Evolutionary conservation across 2,113 vertebrate genomes (phyloP).

Genomic region (Pteronura brasiliensis): DNA sequence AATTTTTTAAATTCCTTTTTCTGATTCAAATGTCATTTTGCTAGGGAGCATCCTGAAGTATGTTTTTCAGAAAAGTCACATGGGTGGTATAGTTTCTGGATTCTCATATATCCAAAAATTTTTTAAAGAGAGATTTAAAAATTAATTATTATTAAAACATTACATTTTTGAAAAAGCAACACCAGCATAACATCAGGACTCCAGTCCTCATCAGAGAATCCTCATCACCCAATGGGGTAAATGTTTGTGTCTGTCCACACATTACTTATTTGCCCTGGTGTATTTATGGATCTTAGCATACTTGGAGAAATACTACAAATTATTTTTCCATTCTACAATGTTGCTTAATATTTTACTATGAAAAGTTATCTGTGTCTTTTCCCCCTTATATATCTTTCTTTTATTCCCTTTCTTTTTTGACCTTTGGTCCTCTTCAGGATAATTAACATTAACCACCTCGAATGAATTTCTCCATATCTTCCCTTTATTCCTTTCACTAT

Average conservation of each 20-base stretch:
- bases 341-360: background rate
- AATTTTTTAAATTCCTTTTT: background rate
- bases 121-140: background rate
- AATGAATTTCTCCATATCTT: background rate
- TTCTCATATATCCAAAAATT: background rate
- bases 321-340: background rate
- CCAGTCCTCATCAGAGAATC: background rate
- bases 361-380: background rate
- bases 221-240: background rate
- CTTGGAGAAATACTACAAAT: background rate
- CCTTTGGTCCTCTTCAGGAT: background rate
- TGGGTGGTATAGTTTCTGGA: background rate
- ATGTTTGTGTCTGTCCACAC: background rate
- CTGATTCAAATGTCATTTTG: background rate
- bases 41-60: background rate
- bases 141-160: background rate
- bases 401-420: background rate
- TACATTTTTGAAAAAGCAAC: background rate
- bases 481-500: background rate
- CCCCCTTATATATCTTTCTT: background rate
- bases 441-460: background rate
- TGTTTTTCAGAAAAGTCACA: background rate
- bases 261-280: background rate
- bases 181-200: background rate
- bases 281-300: background rate